Percentiles rank a stretch among this genome's conserved stretches.
These are phyloP conservation scores for Catalaphyllia jardinei DNA, from an alignment of 64 coral and sea anemone species.

Conservation along the genomic window DNA sequence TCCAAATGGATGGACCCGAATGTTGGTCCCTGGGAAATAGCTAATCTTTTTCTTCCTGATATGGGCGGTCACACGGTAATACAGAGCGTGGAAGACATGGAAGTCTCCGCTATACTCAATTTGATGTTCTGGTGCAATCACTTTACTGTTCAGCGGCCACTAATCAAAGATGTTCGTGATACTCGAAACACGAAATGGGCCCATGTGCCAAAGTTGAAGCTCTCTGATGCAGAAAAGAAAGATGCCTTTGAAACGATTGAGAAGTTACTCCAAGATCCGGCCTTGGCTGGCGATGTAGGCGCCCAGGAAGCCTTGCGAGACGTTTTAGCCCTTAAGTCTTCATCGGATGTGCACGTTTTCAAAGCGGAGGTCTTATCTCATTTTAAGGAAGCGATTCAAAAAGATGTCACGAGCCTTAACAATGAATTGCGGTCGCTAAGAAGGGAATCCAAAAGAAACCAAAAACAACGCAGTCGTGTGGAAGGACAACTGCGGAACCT, in stretches of 20 bases:
- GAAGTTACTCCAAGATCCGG: conserved; percentile 28
- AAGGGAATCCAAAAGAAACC: not conserved
- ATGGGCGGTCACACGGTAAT: not conserved
- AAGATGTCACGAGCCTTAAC: not conserved
- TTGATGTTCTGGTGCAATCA: conserved; percentile 59
- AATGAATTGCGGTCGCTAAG: not conserved
- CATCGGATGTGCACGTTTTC: not conserved
- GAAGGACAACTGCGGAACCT: not conserved
- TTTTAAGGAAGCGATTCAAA: not conserved
- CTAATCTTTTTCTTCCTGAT: conserved; percentile 72
- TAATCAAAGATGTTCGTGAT: conserved; percentile 30
- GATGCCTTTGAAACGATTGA: conserved; percentile 34
- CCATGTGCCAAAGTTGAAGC: conserved; percentile 25
- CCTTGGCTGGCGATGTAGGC: conserved; percentile 25
- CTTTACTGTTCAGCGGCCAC: conserved; percentile 29
- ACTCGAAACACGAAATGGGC: conserved; percentile 48
- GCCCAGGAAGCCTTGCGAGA: not conserved
- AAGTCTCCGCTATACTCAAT: conserved; percentile 55
- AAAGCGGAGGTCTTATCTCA: not conserved
- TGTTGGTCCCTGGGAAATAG: conserved; percentile 58
- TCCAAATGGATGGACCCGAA: conserved; percentile 1
- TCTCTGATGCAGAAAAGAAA: not conserved
- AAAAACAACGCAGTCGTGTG: conserved; percentile 5
- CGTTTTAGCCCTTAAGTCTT: not conserved
- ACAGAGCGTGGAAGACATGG: conserved; percentile 17